Percentiles rank a stretch among this genome's conserved stretches.
Evolutionary conservation across 2,113 vertebrate species (phyloP).

Genomic region (Eupsittula cactorum): DNA sequence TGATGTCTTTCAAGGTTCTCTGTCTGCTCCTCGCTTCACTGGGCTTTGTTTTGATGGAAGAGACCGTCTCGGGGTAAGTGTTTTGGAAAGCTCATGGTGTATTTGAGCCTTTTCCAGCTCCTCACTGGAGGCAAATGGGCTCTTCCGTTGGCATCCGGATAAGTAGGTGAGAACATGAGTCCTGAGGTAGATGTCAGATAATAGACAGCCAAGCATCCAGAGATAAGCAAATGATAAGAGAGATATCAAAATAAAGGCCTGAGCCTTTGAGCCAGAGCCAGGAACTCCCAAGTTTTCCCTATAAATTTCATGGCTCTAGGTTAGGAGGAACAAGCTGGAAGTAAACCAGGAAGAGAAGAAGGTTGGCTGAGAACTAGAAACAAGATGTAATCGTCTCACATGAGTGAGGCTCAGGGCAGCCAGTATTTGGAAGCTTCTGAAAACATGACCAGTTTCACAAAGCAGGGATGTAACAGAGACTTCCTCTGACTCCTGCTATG

Average conservation of each 20-base stretch:
- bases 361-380: neutral
- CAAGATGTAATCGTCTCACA: neutral
- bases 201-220: neutral
- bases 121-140: neutral
- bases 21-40: conserved; percentile 60
- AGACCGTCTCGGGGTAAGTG: conserved; percentile 44
- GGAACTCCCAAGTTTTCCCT: conserved; percentile 1
- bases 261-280: conserved; percentile 6
- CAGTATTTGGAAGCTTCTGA: neutral
- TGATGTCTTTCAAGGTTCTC: conserved; percentile 34
- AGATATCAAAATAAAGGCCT: neutral
- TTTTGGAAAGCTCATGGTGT: neutral
- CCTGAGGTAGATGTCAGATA: neutral
- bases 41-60: conserved; percentile 52
- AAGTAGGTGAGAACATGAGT: neutral
- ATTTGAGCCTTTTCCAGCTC: conserved; percentile 19
- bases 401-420: neutral
- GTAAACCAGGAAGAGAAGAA: neutral
- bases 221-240: neutral
- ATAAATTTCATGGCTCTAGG: neutral
- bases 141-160: neutral
- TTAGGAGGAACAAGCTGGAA: neutral
- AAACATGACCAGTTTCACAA: neutral
- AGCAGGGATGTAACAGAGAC: neutral
- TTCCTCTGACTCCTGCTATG: neutral